A percentile compares a stretch with the other conserved stretches of the same genome.
phyloP scores from a whole-genome alignment of 2,797 vertebrate genomes.

The Pteronotus mesoamericanus region DNA sequence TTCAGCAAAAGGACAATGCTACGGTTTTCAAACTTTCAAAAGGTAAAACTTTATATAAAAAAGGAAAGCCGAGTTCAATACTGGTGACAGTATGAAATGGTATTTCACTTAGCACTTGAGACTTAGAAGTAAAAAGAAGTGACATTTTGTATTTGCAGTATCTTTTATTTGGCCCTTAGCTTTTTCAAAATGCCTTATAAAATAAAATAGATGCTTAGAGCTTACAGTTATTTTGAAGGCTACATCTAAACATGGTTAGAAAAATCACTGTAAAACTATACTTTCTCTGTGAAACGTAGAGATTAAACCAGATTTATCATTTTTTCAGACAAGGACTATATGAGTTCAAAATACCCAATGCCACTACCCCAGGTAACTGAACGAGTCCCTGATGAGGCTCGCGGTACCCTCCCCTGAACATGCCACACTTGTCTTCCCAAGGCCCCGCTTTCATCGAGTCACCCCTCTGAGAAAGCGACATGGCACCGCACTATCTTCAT shows the following conservation, averaged over 20 bases:
- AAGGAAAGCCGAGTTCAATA: not conserved
- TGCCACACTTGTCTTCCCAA: not conserved
- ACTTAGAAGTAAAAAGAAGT: not conserved
- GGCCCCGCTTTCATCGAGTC: not conserved
- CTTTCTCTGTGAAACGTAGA: not conserved
- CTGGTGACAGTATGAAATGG: not conserved
- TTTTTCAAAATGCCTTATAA: constrained; percentile 1
- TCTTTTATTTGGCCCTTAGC: not conserved
- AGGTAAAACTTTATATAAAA: not conserved
- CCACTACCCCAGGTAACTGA: not conserved
- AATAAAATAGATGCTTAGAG: not conserved
- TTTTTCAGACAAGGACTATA: not conserved
- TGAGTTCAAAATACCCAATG: not conserved
- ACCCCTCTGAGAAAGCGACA: not conserved
- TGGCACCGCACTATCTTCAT: rapidly evolving
- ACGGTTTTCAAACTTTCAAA: not conserved
- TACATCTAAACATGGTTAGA: not conserved
- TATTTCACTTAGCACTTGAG: not conserved
- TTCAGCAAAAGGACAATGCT: not conserved
- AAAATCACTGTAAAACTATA: not conserved
- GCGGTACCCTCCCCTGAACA: not conserved
- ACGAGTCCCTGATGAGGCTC: not conserved
- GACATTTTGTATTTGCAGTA: not conserved
- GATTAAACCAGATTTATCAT: not conserved
- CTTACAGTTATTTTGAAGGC: not conserved